These are phyloP conservation scores for Egretta garzetta DNA, from an alignment of 2,113 vertebrate species.

Conservation along the genomic window DNA sequence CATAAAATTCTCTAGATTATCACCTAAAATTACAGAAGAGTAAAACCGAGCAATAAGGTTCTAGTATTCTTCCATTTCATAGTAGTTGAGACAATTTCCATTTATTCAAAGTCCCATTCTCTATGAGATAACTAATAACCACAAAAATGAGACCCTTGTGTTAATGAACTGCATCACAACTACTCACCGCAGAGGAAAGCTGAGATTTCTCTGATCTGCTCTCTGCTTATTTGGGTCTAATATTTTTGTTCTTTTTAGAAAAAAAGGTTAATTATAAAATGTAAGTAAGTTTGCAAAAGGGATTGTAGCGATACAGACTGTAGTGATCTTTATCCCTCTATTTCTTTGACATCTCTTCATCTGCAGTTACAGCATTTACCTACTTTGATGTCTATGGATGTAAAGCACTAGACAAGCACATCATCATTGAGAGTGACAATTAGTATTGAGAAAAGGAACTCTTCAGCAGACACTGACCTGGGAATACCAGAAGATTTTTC, in stretches of 20 bases:
- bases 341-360: background rate
- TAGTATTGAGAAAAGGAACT: background rate
- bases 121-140: background rate
- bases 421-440: background rate
- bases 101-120: background rate
- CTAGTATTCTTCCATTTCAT: background rate
- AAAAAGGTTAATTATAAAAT: background rate
- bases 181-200: background rate
- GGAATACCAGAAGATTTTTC: background rate
- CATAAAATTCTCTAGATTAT: background rate
- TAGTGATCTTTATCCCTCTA: background rate
- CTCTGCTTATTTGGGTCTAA: background rate
- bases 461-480: background rate
- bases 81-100: background rate
- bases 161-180: background rate
- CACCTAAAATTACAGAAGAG: background rate
- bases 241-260: background rate
- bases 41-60: background rate
- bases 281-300: background rate
- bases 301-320: background rate
- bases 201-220: background rate
- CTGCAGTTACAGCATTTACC: background rate
- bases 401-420: background rate
- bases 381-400: background rate
- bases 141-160: background rate